These are phyloP conservation scores for Microplitis manilae DNA, from an alignment of 2,888 invertebrate genomes.

Conservation along the genomic window DNA sequence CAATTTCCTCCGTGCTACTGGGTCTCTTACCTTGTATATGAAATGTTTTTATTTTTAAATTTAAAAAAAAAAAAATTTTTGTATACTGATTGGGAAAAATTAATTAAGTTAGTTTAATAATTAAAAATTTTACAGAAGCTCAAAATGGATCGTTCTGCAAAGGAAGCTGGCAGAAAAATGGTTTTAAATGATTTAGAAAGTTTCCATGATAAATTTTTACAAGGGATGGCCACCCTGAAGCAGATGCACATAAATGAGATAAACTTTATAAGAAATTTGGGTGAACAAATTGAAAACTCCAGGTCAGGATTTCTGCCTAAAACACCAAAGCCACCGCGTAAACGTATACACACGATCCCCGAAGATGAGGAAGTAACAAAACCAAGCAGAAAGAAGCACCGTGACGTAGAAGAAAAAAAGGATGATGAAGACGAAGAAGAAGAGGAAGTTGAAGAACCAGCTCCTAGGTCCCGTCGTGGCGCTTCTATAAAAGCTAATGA, in stretches of 20 bases:
- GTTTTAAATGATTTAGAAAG: not conserved
- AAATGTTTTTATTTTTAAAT: not conserved
- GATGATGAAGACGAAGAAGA: slow-evolving; percentile 28
- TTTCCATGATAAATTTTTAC: slow-evolving; percentile 6
- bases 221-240: not conserved
- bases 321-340: slow-evolving; percentile 60
- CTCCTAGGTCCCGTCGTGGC: slow-evolving; percentile 53
- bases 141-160: not conserved
- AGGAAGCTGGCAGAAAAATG: not conserved
- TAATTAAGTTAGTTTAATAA: not conserved
- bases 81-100: not conserved
- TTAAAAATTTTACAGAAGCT: not conserved
- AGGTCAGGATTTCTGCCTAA: slow-evolving; percentile 56
- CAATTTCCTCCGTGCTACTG: too few species aligned
- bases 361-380: slow-evolving; percentile 56
- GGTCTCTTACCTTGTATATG: too few species aligned
- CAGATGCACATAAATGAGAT: not conserved
- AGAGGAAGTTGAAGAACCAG: slow-evolving; percentile 16
- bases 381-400: not conserved
- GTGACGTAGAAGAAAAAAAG: slow-evolving; percentile 10
- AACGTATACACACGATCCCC: slow-evolving; percentile 64
- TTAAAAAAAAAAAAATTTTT: not conserved
- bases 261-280: not conserved
- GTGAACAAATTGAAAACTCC: slow-evolving; percentile 22
- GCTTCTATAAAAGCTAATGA: slow-evolving; percentile 61